Conservation (phyloP, 2,113 vertebrate species). For the Lagopus leucura region DNA sequence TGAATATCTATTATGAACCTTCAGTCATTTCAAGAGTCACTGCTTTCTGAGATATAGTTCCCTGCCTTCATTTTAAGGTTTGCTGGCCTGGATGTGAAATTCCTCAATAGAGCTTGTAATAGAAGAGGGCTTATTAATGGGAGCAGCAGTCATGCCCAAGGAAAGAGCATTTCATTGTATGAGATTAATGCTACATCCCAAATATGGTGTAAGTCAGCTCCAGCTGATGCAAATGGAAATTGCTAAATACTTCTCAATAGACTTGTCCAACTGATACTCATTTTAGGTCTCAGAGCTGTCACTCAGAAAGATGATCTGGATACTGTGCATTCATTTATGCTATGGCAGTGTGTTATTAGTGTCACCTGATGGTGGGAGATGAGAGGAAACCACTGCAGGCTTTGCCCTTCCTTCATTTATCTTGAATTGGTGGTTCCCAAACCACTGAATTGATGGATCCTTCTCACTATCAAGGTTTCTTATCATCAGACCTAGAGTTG, state of each 20-base stretch:
- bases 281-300: conserved; percentile 33
- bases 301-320: conserved; percentile 5
- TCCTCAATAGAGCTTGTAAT: background rate
- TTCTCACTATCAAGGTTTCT: background rate
- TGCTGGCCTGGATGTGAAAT: conserved; percentile 11
- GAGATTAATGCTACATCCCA: background rate
- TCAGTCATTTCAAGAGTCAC: conserved; percentile 17
- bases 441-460: background rate
- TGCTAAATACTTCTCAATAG: background rate
- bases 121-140: background rate
- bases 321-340: background rate
- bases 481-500: background rate
- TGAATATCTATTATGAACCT: conserved; percentile 18
- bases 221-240: background rate
- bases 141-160: background rate
- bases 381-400: background rate
- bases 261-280: background rate
- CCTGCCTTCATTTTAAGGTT: conserved; percentile 40
- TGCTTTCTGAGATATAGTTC: conserved; percentile 37
- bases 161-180: background rate
- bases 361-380: background rate
- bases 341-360: conserved; percentile 32
- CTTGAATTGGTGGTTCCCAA: background rate
- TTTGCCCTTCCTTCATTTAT: background rate
- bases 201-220: background rate